Conservation (phyloP, 2,797 vertebrate species). For the Centropyge bicolor region DNA sequence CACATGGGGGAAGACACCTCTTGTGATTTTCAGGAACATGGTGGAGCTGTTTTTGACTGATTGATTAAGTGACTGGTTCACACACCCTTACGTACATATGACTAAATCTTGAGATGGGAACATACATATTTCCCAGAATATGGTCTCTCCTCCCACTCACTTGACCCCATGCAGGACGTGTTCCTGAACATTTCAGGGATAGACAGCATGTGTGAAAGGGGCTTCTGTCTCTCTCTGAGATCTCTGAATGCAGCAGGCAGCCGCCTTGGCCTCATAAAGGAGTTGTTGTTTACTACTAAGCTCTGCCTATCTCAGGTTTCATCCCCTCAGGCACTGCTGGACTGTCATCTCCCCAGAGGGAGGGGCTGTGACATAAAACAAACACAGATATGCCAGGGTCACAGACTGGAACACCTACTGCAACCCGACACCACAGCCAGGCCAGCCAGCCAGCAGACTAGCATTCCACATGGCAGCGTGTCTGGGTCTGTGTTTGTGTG, state of each 20-base stretch:
- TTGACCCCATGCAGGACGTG: too few relatives aligned
- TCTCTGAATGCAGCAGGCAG: slow-evolving; percentile 63
- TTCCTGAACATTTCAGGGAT: too few relatives aligned
- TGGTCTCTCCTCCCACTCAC: too few relatives aligned
- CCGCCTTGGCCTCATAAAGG: slow-evolving; percentile 75
- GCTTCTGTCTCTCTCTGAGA: slow-evolving; percentile 49
- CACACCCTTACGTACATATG: too few relatives aligned
- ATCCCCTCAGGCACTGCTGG: slow-evolving; percentile 75
- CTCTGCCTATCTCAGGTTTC: slow-evolving; percentile 80
- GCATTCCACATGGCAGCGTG: slow-evolving; percentile 65
- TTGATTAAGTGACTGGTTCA: too few relatives aligned
- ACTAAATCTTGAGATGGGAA: too few relatives aligned
- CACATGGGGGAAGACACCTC: too few relatives aligned
- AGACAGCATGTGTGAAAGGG: too few relatives aligned
- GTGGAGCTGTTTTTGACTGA: too few relatives aligned
- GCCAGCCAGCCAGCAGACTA: slow-evolving; percentile 35
- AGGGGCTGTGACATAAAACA: slow-evolving; percentile 81
- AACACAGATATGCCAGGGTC: slow-evolving; percentile 80
- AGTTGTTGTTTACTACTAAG: slow-evolving; percentile 81
- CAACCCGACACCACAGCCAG: slow-evolving; percentile 71
- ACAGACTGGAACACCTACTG: slow-evolving; percentile 73
- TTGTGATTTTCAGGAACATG: too few relatives aligned
- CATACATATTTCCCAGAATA: too few relatives aligned
- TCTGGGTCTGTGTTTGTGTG: slow-evolving; percentile 55
- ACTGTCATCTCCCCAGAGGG: slow-evolving; percentile 78